Conservation (phyloP, 2,797 vertebrate genomes). For the Cynodonichthys magdalenae region DNA sequence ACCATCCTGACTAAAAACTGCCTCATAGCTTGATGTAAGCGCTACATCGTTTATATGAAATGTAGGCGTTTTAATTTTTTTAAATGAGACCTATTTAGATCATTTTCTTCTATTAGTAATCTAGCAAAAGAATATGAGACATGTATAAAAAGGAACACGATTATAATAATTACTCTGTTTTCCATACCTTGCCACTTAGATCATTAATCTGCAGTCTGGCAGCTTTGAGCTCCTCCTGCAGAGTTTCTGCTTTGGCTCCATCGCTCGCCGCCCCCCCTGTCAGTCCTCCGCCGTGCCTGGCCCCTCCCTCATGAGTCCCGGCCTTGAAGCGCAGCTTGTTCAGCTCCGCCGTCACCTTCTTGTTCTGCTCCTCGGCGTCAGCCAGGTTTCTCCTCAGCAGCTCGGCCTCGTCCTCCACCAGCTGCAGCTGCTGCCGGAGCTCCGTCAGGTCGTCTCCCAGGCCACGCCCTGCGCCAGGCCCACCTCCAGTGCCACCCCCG, state of each 20-base stretch:
- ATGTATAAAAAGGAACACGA: not conserved
- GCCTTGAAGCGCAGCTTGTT: constrained; percentile 94
- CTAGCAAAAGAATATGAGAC: no score
- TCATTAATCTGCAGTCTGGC: constrained; percentile 96
- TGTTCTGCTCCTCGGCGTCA: constrained; percentile 93
- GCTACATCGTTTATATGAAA: no score
- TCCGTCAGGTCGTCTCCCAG: constrained; percentile 91
- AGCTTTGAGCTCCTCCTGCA: constrained; percentile 95
- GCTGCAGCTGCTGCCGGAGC: constrained; percentile 93
- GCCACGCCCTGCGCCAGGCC: constrained; percentile 74
- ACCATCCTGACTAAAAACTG: no score
- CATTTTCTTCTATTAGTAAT: no score
- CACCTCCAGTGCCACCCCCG: constrained; percentile 42
- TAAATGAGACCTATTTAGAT: no score
- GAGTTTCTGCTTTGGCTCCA: constrained; percentile 86
- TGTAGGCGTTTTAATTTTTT: no score
- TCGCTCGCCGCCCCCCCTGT: constrained; percentile 72
- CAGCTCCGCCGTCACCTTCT: constrained; percentile 89
- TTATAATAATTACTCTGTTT: not conserved
- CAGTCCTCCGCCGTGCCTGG: constrained; percentile 78
- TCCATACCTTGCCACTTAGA: constrained; percentile 89
- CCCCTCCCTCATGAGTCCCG: constrained; percentile 84
- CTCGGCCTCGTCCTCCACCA: constrained; percentile 96
- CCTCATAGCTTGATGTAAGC: no score
- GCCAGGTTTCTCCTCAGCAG: constrained; percentile 91